Base-by-base conservation (phyloP, 2,113 vertebrate species). In the Catagonus wagneri region DNA sequence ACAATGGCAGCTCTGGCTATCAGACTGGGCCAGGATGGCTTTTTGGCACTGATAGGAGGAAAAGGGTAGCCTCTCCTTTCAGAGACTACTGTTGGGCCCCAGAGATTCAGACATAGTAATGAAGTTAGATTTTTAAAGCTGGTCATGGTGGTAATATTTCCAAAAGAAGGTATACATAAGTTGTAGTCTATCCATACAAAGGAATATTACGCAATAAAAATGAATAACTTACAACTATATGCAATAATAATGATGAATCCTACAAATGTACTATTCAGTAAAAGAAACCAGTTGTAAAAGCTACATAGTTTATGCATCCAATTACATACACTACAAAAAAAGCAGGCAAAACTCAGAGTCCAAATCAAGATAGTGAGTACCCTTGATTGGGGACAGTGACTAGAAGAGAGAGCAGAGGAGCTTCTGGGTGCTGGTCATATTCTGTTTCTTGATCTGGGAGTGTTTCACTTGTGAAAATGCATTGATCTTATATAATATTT, bases 271-370 rank as follows among this genome's bases (percentile, higher is more conserved):
- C 20, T 85, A 94, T 10, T 29, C 34, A 65, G 6, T 86, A 19
- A 94, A 85, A 93, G 23, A 89, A 89, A 11, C 2, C 36, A 92
- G 34, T 32, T 66, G 54, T 15, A 83, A 94, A 68, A 90, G 52
- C 61, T 72, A 66, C 1, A 34, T 60, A 58, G 58, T 65, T 58
- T 71, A 23, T 81, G 69, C 7, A 86, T 36, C 23, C 10, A 65
- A n/a, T 85, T 60, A 69, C 4, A 23, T 78, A 34, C 3, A 76
- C 58, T 50, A 22, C n/a, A 69, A 74, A 66, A 63, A 89, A 83
- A 83, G 20, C 29, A 79, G 17, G 36, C 17, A 69, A 90, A 87
- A 76, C 4, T 2, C 52, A 25, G 29, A 85, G 8, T 63, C 52
- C 65, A 79, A 34, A 32, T 32, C 29, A 94, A 83, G 65, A 39